phyloP scores from a whole-genome alignment of 1,140 invertebrate species.

The Pseudachorutes palmiensis region DNA sequence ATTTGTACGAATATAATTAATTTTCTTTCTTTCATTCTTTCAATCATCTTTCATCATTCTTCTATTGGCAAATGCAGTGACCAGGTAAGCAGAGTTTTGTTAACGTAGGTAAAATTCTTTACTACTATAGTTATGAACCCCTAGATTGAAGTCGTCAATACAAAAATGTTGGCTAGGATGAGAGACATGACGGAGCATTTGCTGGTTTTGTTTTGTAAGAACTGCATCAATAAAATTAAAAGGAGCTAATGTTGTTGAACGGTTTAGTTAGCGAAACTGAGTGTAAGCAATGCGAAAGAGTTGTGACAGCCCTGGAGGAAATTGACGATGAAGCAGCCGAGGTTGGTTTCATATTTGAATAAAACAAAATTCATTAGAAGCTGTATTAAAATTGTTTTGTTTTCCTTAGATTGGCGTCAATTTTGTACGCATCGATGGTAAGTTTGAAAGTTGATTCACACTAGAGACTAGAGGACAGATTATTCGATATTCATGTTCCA shows the following conservation, averaged over 20 bases:
- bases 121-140: neutral
- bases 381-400: neutral
- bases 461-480: slow-evolving; percentile 35
- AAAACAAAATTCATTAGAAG: slow-evolving; percentile 41
- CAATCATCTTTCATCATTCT: too few relatives aligned
- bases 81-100: neutral
- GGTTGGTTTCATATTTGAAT: slow-evolving; percentile 40
- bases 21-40: neutral
- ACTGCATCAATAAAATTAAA: neutral
- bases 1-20: neutral
- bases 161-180: slow-evolving; percentile 88
- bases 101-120: neutral
- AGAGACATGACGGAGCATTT: slow-evolving; percentile 81
- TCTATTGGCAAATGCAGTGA: neutral
- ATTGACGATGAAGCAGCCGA: slow-evolving; percentile 82
- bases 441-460: neutral
- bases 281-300: slow-evolving; percentile 84
- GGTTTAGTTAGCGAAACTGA: slow-evolving; percentile 72
- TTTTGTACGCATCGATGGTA: neutral
- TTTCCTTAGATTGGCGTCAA: slow-evolving; percentile 6
- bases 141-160: slow-evolving; percentile 84
- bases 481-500: slow-evolving; percentile 5
- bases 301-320: slow-evolving; percentile 79
- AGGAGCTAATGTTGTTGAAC: neutral
- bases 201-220: slow-evolving; percentile 90